phyloP scores from a whole-genome alignment of 2,113 vertebrate genomes.

The Geococcyx californianus region DNA sequence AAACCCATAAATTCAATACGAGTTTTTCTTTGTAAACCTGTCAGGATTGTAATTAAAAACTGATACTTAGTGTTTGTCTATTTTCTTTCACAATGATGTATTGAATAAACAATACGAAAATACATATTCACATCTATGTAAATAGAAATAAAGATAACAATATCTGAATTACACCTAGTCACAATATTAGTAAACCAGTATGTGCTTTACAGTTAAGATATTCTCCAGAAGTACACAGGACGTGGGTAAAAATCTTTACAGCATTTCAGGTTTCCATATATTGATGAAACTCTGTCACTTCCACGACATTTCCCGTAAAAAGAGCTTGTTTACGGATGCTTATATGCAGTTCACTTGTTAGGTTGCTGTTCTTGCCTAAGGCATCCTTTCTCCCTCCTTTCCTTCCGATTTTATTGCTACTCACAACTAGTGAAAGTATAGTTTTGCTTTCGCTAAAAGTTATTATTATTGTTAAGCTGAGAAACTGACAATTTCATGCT shows the following conservation, averaged over 20 bases:
- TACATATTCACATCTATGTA: not conserved
- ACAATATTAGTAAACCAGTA: not conserved
- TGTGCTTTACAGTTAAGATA: not conserved
- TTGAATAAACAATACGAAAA: not conserved
- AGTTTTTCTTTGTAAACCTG: not conserved
- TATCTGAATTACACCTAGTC: not conserved
- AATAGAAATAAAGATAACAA: not conserved
- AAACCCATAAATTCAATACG: not conserved
- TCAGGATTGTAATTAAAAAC: not conserved
- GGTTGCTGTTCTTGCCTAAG: not conserved
- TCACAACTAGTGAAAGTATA: not conserved
- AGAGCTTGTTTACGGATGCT: not conserved
- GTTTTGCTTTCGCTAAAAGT: not conserved
- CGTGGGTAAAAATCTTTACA: not conserved
- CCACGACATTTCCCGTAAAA: not conserved
- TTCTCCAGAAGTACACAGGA: not conserved
- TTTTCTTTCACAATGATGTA: not conserved
- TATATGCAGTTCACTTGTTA: not conserved
- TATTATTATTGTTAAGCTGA: not conserved
- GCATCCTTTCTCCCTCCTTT: not conserved
- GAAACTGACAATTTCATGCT: not conserved
- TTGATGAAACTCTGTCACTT: not conserved
- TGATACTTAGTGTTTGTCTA: not conserved
- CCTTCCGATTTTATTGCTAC: not conserved
- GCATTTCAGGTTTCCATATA: not conserved